Conservation (phyloP, 2,888 invertebrate genomes). For the Shargacucullia verbasci region DNA sequence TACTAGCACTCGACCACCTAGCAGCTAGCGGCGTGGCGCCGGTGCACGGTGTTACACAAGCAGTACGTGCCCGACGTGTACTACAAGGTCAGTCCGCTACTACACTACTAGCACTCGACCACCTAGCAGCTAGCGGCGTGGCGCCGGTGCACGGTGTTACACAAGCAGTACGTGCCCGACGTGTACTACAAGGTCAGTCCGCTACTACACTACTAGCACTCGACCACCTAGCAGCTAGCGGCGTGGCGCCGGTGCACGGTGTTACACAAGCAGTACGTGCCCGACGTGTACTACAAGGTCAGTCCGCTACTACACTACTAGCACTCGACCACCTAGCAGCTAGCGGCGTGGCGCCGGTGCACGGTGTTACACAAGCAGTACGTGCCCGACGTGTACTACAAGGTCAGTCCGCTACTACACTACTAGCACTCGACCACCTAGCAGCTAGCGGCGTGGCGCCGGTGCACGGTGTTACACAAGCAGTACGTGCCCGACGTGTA, state of each 20-base stretch:
- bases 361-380: constrained; percentile 99
- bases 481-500: constrained; percentile 99
- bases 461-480: constrained; percentile 98
- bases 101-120: no score
- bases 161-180: no score
- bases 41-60: constrained; percentile 95
- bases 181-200: no score
- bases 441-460: constrained; percentile 91
- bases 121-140: no score
- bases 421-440: no score
- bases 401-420: constrained; percentile 89
- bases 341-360: constrained; percentile 94
- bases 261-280: constrained; percentile 99
- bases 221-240: constrained; percentile 97
- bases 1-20: no score
- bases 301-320: constrained; percentile 41
- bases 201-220: no score
- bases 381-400: constrained; percentile 99
- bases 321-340: no score
- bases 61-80: no score
- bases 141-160: no score
- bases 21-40: constrained; percentile 91
- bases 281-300: constrained; percentile 99
- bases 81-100: no score
- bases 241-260: constrained; percentile 98